A percentile compares a stretch with the other conserved stretches of the same genome.
Conservation (phyloP, 2,888 invertebrate genomes). For the Scaptodrosophila latifasciaeformis region DNA sequence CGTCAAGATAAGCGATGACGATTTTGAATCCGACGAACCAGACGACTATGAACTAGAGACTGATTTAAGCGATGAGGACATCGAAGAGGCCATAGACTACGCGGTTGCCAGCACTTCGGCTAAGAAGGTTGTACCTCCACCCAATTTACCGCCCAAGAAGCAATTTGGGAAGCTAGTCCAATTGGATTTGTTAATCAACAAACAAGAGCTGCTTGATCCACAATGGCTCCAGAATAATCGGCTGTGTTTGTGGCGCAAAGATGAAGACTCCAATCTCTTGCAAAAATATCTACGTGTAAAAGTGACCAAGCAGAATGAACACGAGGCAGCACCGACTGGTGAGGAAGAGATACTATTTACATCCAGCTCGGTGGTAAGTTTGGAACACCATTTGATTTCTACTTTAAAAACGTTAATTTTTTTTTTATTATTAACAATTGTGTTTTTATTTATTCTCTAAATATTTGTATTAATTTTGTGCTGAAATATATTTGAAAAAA, state of each 20-base stretch:
- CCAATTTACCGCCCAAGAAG: conserved; percentile 62
- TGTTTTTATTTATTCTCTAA: too few species aligned
- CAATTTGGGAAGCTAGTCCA: conserved; percentile 47
- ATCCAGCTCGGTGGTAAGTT: conserved; percentile 74
- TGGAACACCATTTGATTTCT: too few species aligned
- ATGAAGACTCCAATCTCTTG: conserved; percentile 70
- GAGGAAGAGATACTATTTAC: conserved; percentile 72
- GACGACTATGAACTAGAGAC: conserved; percentile 50
- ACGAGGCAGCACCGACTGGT: conserved; percentile 27
- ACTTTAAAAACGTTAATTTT: too few species aligned
- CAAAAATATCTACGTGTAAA: conserved; percentile 74
- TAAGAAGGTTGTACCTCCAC: conserved; percentile 41
- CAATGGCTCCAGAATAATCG: conserved; percentile 70
- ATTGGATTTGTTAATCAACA: conserved; percentile 68
- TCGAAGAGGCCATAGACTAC: conserved; percentile 32
- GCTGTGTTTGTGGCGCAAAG: conserved; percentile 74
- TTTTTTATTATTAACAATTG: too few species aligned
- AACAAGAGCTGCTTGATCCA: conserved; percentile 65
- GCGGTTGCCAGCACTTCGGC: conserved; percentile 44
- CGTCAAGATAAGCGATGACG: conserved; percentile 61
- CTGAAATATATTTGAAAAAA: too few species aligned
- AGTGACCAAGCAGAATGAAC: conserved; percentile 29
- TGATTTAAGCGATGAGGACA: conserved; percentile 56
- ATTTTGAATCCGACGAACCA: conserved; percentile 49
- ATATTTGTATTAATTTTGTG: too few species aligned